These are phyloP conservation scores for Smithornis capensis DNA, from an alignment of 2,113 vertebrate species.

Conservation along the genomic window DNA sequence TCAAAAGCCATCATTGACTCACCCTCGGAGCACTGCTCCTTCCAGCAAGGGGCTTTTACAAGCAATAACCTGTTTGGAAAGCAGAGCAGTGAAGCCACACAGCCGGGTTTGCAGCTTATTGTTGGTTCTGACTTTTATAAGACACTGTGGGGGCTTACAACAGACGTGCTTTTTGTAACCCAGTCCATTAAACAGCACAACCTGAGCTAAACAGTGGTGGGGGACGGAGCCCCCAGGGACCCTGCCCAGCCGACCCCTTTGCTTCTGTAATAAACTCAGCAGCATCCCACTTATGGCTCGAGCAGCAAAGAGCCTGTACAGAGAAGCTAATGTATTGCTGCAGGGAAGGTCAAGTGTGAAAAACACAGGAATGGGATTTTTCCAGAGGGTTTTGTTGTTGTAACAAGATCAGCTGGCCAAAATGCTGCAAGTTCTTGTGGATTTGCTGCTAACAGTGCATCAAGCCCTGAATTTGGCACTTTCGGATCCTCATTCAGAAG, in stretches of 20 bases:
- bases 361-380: background rate
- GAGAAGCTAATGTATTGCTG: background rate
- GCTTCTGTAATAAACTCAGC: conserved; percentile 15
- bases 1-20: background rate
- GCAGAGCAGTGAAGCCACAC: background rate
- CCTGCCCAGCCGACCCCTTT: background rate
- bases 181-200: conserved; percentile 45
- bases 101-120: background rate
- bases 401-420: background rate
- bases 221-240: background rate
- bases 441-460: background rate
- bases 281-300: background rate
- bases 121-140: conserved; percentile 33
- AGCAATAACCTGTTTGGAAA: conserved; percentile 15
- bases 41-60: conserved; percentile 17
- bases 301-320: background rate
- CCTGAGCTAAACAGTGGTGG: background rate
- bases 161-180: background rate
- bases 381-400: background rate
- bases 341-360: background rate
- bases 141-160: background rate
- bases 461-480: background rate
- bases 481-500: background rate
- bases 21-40: background rate
- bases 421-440: rapidly evolving